Evolutionary conservation across 2,888 invertebrate species (phyloP), one percentile per base, ranked within the genome.

Genomic region (Mamestra brassicae): DNA sequence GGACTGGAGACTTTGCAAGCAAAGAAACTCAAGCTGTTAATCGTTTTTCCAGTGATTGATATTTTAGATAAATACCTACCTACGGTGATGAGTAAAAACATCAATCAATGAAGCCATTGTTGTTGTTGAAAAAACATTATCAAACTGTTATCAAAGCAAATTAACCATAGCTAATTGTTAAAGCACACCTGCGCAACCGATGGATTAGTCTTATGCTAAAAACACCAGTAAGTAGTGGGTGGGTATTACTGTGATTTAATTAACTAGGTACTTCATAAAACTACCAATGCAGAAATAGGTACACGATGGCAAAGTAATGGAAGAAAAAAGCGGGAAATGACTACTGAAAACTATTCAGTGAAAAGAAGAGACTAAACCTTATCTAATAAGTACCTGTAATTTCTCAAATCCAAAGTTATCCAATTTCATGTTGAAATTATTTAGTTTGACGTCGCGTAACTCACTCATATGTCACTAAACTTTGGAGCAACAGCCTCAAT

Each of bases 361-460:
- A 17, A 47, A 26, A 26, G 26, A 26, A 26, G 26, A 26, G 26
- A 26, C 26, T 26, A 26, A 26, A 26, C 26, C 26, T 26, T 95
- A 92, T 95, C 95, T 92, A 94, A 88, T 64, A 17, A 1, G 64
- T 78, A 96, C 96, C 95, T 96, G 95, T 87, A 96, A 90, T 88
- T 95, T 95, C 89, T 96, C 95, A 90, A 95, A 95, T 91, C 95
- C 95, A 90, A 94, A 94, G 88, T 96, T 96, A 92, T 96, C 96
- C 93, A 96, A 90, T 93, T 96, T 96, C 96, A 96, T 96, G 62
- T 78, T 90, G 83, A 84, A 86, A 77, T 86, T 80, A 81, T 88
- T 88, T 69, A 85, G 78, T 87, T 89, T 85, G 85, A 71, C 65
- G 47, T 67, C 77, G 62, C 64, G 26, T 64, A 72, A 69, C 58